Evolutionary conservation across 1,140 invertebrate species (phyloP), one percentile per base, ranked within the genome.

Genomic region (Drosophila tristis): DNA sequence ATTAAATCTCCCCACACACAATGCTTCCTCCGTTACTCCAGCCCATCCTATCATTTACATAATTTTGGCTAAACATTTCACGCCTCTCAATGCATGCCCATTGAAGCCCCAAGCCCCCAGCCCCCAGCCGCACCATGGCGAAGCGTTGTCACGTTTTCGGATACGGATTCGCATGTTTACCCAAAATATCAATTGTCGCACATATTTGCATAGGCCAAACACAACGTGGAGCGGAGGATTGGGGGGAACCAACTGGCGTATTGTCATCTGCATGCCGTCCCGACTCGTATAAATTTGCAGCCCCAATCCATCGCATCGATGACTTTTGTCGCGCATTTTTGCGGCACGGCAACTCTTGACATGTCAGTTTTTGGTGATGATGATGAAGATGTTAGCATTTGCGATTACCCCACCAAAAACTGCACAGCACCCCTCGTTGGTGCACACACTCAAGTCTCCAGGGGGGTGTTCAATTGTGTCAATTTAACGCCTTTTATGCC

Each of bases 391-490:
- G 89, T 81, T 89, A 75, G 47, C 82, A 73, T 63, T 85, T 80
- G 74, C 68, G 71, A 81, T 90, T 87, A 16, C 16, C 16, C 16
- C 16, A 1, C 16, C 16, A 16, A 16, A 16, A 16, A 16, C 55
- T 25, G 3, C 23, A 25, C 58, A 20, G 15, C 53, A 13, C n/a
- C 25, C 39, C 39, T 20, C 20, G 20, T 20, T 20, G 20, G 20
- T 20, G 20, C 45, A 72, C 64, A 81, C 54, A 61, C 78, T 70
- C 61, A 80, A 90, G 63, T 79, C 84, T 91, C 89, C 2, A 89
- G 85, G 89, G 89, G 89, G 91, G 89, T 85, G 71, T 91, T 91
- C 89, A 85, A 91, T 91, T 91, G 89, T 91, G 89, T 91, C 89
- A 91, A 91, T 91, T 91, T 91, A 91, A 91, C 89, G 89, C 89